Base-by-base conservation (phyloP, 2,888 invertebrate genomes). In the Mactromeris polynyma region DNA sequence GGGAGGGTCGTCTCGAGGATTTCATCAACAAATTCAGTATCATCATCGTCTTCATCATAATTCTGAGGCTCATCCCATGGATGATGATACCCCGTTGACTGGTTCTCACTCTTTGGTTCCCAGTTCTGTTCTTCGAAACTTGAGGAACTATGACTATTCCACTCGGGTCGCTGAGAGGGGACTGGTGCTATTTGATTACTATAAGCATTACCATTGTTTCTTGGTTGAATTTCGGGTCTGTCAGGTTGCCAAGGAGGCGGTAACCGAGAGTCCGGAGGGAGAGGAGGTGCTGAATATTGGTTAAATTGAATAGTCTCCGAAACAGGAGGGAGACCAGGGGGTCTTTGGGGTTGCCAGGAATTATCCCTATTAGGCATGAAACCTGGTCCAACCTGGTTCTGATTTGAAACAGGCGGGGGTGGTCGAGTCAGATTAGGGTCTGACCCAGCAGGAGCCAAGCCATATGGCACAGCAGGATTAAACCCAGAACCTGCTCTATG, bases 31-130 rank as follows among this genome's bases (percentile, higher is more conserved):
- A 83, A 64, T 11, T 85, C 88, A n/a, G 85, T 79, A n/a, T 90
- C 83, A 77, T 91, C 89, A 31, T 91, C 91, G 21, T 91, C 91
- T n/a, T 89, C 91, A 36, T 91, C 91, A 82, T 86, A 89, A 38
- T 88, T 84, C 40, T 88, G 84, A 9, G 89, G 89, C 77, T 89
- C 88, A 42, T 91, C 89, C 91, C 91, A 91, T 0, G 91, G 91
- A 81, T 91, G 91, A 31, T 79, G 81, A 77, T 91, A 91, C n/a
- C 87, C 87, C 36, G 81, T 73, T 46, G 77, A 36, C 38, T 82
- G 73, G 21, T 82, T 54, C 19, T 58, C 78, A 14, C 9, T 42
- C 31, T 17, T 58, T 11, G 51, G 46, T 54, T 82, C 86, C 86
- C 86, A 87, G 11, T 36, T 77, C 46, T 33, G 77, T 31, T 87